Conservation (phyloP, 2,888 invertebrate genomes). For the Scrobipalpa atriplicella region DNA sequence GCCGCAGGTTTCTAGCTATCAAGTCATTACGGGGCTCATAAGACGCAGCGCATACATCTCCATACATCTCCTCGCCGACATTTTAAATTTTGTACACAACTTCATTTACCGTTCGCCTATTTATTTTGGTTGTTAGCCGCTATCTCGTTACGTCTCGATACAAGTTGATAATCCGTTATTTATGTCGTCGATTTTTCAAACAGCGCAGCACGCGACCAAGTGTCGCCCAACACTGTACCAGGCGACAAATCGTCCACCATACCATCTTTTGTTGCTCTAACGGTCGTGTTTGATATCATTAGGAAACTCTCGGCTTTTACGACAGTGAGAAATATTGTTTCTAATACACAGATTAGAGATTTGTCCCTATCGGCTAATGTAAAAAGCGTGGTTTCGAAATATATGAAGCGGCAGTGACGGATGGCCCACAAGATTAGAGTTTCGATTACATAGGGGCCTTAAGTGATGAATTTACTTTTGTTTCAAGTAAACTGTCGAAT, state of each 20-base stretch:
- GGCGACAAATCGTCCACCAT: constrained; percentile 65
- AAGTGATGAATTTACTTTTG: constrained; percentile 31
- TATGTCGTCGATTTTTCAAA: constrained; percentile 74
- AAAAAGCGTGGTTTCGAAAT: constrained; percentile 61
- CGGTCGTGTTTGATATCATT: constrained; percentile 78
- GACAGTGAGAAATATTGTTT: constrained; percentile 72
- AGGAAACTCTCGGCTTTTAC: constrained; percentile 66
- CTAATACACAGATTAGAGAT: constrained; percentile 69
- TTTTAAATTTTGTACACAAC: constrained; percentile 56
- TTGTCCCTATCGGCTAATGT: constrained; percentile 56
- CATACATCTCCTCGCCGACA: constrained; percentile 41
- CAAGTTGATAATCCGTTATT: constrained; percentile 79
- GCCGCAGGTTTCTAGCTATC: constrained; percentile 45
- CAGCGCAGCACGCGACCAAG: constrained; percentile 66
- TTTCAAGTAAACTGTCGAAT: constrained; percentile 27
- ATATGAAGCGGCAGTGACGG: constrained; percentile 53
- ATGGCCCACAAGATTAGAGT: constrained; percentile 54
- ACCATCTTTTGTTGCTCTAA: constrained; percentile 73
- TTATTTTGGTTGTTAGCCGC: constrained; percentile 69
- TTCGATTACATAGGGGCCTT: constrained; percentile 46
- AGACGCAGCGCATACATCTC: constrained; percentile 45
- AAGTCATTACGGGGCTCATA: constrained; percentile 51
- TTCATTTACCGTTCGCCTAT: constrained; percentile 75
- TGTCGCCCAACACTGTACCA: constrained; percentile 56
- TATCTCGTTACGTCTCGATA: constrained; percentile 75